Base-by-base conservation (phyloP, 2,797 vertebrate genomes). In the Zonotrichia albicollis region DNA sequence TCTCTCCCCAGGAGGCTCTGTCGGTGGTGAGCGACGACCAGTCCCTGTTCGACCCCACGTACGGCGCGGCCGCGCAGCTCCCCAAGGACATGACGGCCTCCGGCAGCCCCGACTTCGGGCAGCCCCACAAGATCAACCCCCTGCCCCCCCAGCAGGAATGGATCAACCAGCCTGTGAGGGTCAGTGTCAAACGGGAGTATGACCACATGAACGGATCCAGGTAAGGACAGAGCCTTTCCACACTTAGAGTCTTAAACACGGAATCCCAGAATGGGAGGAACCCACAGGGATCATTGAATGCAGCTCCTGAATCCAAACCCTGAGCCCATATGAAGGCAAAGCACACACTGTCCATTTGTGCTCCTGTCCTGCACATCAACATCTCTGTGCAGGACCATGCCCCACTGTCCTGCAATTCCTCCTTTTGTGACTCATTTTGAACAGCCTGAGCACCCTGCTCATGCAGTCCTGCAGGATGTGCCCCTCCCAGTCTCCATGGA, bases 11-110 rank as follows among this genome's bases (percentile, higher is more conserved):
- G 99, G 99, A 99, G 99, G 99, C 99, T 97, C 98, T 99, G 98
- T 99, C 99, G 97, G 99, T 99, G 98, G 99, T 99, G 98, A 99
- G 99, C 96, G 99, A 99, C 99, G 99, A 99, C 97, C 99, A 99
- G 98, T 99, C 99, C 97, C 98, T 99, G 96, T 99, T 99, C 26
- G 99, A 99, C 97, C 98, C 99, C 90, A 97, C 99, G 0, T 99
- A 99, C 99, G 98, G 99, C 96, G 98, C 99, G 94, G 98, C 98
- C 84, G 97, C 99, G 96, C 99, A 99, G 89, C 98, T 99, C 90
- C 98, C 99, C 96, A 99, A 99, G 98, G 99, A 99, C 95, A 99
- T 99, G 99, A 99, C 99, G 80, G 99, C 99, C 98, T 99, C 99
- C 97, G 98, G 99, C 96, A 98, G 99, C 96, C 98, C 99, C 68